These are phyloP conservation scores for Lagopus leucura DNA, from an alignment of 2,113 vertebrate genomes.

Conservation along the genomic window DNA sequence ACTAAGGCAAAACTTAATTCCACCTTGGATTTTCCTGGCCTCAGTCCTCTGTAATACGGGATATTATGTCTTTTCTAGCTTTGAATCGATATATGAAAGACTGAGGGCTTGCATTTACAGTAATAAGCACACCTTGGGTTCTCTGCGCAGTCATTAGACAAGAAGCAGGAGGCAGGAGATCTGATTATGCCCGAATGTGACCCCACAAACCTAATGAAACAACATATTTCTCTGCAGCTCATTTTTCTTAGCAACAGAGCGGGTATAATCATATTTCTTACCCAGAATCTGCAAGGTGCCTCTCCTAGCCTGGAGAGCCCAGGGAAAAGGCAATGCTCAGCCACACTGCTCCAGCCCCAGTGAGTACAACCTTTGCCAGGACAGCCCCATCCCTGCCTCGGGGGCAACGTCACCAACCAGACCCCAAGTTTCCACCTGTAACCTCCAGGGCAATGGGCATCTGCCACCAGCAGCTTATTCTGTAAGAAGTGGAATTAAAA, in stretches of 20 bases:
- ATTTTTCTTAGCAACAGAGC: background rate
- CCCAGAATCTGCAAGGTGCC: background rate
- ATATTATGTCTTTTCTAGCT: background rate
- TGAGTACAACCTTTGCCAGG: background rate
- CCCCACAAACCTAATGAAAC: fast-evolving
- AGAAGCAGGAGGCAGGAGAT: background rate
- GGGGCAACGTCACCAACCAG: background rate
- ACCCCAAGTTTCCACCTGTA: background rate
- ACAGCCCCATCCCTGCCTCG: fast-evolving
- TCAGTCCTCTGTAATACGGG: background rate
- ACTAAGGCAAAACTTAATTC: background rate
- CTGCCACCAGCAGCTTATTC: conserved; percentile 23
- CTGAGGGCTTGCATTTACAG: background rate
- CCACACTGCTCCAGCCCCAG: background rate
- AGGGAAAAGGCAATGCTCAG: background rate
- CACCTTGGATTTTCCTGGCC: background rate
- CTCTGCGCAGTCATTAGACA: background rate
- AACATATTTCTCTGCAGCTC: background rate
- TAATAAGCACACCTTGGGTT: background rate
- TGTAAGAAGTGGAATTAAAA: background rate
- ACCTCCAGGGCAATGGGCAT: background rate
- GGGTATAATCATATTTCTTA: background rate
- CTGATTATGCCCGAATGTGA: background rate
- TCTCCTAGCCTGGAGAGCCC: background rate
- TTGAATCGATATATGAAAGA: background rate